These are phyloP conservation scores for Poeciliopsis paucimaculata DNA, from an alignment of 2,797 vertebrate genomes.

Conservation along the genomic window DNA sequence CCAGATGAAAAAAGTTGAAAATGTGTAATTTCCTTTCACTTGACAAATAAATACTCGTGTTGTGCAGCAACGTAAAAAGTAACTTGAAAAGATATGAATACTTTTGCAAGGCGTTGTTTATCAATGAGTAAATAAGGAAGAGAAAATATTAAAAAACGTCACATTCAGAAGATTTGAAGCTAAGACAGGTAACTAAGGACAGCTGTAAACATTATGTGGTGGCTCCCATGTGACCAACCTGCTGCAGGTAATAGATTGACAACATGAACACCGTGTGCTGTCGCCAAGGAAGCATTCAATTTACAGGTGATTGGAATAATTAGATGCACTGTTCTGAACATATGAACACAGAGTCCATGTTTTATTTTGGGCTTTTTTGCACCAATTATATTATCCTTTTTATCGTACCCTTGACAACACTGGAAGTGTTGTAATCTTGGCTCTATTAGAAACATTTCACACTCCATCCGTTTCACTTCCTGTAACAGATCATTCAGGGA, in stretches of 20 bases:
- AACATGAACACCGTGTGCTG: conserved; percentile 41
- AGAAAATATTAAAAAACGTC: background rate
- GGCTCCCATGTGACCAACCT: conserved; percentile 22
- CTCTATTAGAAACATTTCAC: conserved; percentile 43
- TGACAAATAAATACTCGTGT: background rate
- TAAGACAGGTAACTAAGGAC: conserved; percentile 2
- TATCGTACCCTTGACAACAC: conserved; percentile 41
- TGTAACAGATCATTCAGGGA: conserved; percentile 24
- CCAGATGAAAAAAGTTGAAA: background rate
- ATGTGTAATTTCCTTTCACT: background rate
- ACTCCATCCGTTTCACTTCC: conserved; percentile 13
- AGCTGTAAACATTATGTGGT: conserved; percentile 20
- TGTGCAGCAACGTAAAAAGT: background rate
- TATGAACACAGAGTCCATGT: conserved; percentile 34
- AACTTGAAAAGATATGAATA: background rate
- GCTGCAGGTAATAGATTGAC: conserved; percentile 44
- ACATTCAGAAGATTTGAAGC: background rate
- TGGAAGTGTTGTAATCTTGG: conserved; percentile 14
- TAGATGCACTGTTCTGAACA: conserved; percentile 41
- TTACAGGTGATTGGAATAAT: conserved; percentile 47
- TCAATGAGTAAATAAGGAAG: background rate
- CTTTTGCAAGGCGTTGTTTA: background rate
- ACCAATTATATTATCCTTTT: conserved; percentile 18
- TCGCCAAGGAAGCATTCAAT: conserved; percentile 58
- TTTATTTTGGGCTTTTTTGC: background rate